Conservation (phyloP, 2,888 invertebrate species). For the Philonicus albiceps region DNA sequence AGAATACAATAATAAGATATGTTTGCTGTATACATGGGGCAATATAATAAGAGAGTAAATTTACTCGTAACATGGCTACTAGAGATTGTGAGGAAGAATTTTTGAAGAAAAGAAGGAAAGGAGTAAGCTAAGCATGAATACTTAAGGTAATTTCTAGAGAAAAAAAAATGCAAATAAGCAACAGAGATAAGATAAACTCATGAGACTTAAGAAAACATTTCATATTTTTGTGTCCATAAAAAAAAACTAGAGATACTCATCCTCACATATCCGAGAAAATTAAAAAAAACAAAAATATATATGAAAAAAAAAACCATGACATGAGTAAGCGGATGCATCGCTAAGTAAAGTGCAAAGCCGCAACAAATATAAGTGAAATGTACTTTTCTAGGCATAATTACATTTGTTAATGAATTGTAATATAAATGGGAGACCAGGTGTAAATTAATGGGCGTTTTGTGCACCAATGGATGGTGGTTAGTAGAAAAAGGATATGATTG, state of each 20-base stretch:
- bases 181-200: not conserved
- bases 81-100: not conserved
- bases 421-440: not conserved
- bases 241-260: constrained; percentile 23
- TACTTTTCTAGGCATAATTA: constrained; percentile 13
- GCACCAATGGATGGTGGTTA: not conserved
- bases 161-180: not conserved
- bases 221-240: constrained; percentile 35
- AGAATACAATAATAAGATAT: not conserved
- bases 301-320: not conserved
- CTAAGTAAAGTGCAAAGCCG: not conserved
- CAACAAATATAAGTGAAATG: not conserved
- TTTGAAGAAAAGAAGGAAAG: not conserved
- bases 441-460: not conserved
- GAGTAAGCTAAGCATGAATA: not conserved
- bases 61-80: not conserved
- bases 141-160: not conserved
- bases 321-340: not conserved
- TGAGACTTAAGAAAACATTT: constrained; percentile 40
- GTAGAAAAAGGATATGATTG: not conserved
- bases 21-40: not conserved
- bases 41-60: not conserved
- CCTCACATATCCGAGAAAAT: constrained; percentile 16
- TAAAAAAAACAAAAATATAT: not conserved
- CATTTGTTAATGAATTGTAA: constrained; percentile 15